Evolutionary conservation across 2,797 vertebrate species (phyloP).

Genomic region (Eulemur coronatus): DNA sequence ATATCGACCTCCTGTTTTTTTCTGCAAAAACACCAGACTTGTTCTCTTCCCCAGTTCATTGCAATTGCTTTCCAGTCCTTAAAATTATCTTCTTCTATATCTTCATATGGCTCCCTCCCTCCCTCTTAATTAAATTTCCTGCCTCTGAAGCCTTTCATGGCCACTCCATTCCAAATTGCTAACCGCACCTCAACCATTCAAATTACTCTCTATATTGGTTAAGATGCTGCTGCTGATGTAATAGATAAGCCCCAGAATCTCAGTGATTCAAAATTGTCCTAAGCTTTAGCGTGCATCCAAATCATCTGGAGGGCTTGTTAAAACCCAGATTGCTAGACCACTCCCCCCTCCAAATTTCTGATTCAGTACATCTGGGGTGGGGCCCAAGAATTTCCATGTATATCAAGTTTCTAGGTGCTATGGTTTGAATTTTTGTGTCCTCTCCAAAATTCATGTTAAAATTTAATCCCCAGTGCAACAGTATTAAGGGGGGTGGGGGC

Average conservation of each 20-base stretch:
- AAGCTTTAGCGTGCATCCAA: neutral
- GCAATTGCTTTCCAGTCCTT: neutral
- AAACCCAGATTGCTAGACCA: neutral
- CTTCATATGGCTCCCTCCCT: neutral
- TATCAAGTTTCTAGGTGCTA: neutral
- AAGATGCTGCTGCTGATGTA: neutral
- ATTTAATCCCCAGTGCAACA: neutral
- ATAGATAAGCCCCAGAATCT: neutral
- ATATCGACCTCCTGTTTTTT: neutral
- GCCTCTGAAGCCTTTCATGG: neutral
- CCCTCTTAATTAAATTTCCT: neutral
- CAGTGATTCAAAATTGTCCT: neutral
- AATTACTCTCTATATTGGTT: neutral
- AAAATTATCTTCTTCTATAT: neutral
- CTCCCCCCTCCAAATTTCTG: neutral
- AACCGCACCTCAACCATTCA: neutral
- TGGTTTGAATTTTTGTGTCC: neutral
- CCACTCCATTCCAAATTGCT: neutral
- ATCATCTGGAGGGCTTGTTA: neutral
- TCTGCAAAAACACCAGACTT: neutral
- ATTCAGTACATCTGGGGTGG: neutral
- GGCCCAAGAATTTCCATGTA: neutral
- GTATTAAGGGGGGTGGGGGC: neutral
- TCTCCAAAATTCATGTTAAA: neutral
- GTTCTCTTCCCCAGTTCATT: neutral